phyloP scores from a whole-genome alignment of 2,797 vertebrate species.

The Sebastes jordani region DNA sequence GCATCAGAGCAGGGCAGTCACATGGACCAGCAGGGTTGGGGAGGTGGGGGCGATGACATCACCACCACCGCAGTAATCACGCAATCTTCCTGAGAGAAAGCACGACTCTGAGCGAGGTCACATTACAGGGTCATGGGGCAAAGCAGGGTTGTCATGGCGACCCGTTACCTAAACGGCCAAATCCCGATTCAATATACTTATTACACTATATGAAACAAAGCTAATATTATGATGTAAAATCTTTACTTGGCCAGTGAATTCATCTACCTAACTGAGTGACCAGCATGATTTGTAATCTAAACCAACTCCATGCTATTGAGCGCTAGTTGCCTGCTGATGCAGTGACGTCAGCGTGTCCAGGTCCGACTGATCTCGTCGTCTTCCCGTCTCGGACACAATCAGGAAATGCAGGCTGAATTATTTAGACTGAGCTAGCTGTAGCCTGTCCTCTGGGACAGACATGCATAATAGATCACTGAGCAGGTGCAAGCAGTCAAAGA shows the following conservation, averaged over 20 bases:
- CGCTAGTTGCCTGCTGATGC: background rate
- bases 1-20: background rate
- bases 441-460: conserved; percentile 30
- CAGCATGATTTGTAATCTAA: background rate
- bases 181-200: background rate
- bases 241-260: background rate
- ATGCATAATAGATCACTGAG: conserved; percentile 56
- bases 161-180: background rate
- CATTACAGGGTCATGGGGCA: conserved; percentile 35
- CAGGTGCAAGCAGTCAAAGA: conserved; percentile 43
- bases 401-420: conserved; percentile 72
- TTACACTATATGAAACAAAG: background rate
- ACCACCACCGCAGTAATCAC: conserved; percentile 16
- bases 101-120: conserved; percentile 4
- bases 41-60: conserved; percentile 42
- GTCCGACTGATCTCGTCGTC: background rate
- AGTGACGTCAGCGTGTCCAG: background rate
- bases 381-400: conserved; percentile 22
- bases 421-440: conserved; percentile 48
- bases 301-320: background rate
- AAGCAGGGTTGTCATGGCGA: conserved; percentile 15
- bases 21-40: background rate
- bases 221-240: background rate
- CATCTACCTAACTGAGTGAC: background rate
- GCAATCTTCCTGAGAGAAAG: conserved; percentile 17